Conservation (phyloP, 2,797 vertebrate species). For the Mareca strepera region DNA sequence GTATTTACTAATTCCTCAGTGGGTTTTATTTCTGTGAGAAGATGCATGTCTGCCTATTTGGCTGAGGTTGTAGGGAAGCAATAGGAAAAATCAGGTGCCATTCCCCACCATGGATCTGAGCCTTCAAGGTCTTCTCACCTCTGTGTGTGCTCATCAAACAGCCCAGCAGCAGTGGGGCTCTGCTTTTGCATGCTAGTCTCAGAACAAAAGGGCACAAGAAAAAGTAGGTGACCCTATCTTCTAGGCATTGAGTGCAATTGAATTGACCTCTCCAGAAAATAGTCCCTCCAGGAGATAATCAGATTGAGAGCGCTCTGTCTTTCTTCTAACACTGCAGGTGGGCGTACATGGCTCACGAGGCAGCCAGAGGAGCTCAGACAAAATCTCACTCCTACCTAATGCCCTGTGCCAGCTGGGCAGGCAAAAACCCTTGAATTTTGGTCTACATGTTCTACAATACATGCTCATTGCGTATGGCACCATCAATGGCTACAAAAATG, state of each 20-base stretch:
- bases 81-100: background rate
- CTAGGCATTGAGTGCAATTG: background rate
- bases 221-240: background rate
- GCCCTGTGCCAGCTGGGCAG: background rate
- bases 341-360: background rate
- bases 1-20: background rate
- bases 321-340: background rate
- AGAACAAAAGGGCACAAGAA: background rate
- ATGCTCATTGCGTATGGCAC: background rate
- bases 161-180: background rate
- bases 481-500: background rate
- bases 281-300: background rate
- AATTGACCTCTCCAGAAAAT: background rate
- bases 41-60: background rate
- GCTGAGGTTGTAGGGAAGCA: background rate
- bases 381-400: background rate
- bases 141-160: background rate
- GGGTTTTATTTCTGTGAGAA: background rate
- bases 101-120: background rate
- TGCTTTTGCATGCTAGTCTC: background rate
- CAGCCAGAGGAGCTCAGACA: background rate
- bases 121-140: background rate
- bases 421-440: background rate
- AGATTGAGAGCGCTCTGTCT: background rate
- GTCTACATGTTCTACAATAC: rapidly evolving